Percentiles rank a stretch among this genome's conserved stretches.
phyloP scores from a whole-genome alignment of 2,113 vertebrate species.

The Poeciliopsis occidentalis region DNA sequence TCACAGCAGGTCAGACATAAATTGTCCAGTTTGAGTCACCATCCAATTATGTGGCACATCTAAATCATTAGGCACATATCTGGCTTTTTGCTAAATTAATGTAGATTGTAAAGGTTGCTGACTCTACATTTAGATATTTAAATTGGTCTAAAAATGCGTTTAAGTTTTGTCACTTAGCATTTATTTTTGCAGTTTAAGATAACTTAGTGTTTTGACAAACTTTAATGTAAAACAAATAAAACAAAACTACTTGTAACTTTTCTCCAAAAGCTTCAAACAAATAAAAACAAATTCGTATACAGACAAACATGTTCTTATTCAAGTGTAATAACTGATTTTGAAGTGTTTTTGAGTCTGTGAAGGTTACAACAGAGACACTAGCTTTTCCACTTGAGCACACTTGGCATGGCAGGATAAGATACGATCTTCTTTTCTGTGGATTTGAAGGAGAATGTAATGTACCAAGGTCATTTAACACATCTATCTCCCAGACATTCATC shows the following conservation, averaged over 20 bases:
- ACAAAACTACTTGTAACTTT: background rate
- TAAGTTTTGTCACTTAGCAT: background rate
- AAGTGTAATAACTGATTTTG: constrained; percentile 2
- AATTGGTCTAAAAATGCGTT: background rate
- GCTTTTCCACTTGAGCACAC: constrained; percentile 23
- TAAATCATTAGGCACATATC: background rate
- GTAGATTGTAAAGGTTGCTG: background rate
- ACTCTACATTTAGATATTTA: background rate
- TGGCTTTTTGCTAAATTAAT: background rate
- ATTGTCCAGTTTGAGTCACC: background rate
- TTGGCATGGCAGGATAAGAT: constrained; percentile 31
- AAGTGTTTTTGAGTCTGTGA: constrained; percentile 5
- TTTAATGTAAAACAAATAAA: background rate
- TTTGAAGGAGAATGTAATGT: constrained; percentile 73
- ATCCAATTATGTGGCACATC: background rate
- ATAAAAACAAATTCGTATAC: background rate
- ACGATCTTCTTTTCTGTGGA: constrained; percentile 58
- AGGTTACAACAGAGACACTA: background rate
- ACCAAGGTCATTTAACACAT: constrained; percentile 79
- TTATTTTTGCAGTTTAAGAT: background rate
- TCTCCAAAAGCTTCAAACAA: background rate
- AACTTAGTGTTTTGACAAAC: background rate
- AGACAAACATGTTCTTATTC: background rate
- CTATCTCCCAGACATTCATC: constrained; percentile 73
- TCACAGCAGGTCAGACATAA: background rate